phyloP scores from a whole-genome alignment of 2,888 invertebrate genomes.

The Danaus chrysippus region DNA sequence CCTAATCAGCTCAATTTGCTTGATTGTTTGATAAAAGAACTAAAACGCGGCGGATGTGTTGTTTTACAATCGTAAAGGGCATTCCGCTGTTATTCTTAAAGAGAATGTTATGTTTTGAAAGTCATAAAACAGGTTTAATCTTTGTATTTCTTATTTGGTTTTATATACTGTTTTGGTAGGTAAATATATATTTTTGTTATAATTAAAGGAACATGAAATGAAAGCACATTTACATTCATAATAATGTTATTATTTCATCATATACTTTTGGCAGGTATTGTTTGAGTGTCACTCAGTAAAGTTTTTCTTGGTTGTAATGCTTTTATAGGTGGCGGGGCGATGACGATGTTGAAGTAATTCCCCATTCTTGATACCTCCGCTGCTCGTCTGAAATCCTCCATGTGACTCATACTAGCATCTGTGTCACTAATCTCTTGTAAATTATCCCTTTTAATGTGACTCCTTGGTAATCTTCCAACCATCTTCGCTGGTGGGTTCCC shows the following conservation, averaged over 20 bases:
- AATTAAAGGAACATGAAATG: neutral
- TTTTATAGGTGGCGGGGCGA: slow-evolving; percentile 70
- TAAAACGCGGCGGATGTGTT: slow-evolving; percentile 20
- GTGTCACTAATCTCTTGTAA: slow-evolving; percentile 42
- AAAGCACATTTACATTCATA: neutral
- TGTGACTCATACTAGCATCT: slow-evolving; percentile 40
- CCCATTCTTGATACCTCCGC: slow-evolving; percentile 68
- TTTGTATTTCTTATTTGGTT: neutral
- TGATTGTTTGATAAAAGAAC: slow-evolving; percentile 32
- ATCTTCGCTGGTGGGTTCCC: slow-evolving; percentile 30
- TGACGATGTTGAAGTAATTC: slow-evolving; percentile 73
- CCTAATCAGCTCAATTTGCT: slow-evolving; percentile 20
- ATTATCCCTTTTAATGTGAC: slow-evolving; percentile 47
- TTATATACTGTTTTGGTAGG: slow-evolving; percentile 13
- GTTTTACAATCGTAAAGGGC: slow-evolving; percentile 27
- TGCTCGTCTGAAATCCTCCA: slow-evolving; percentile 50
- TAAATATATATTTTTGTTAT: neutral
- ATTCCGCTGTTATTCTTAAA: slow-evolving; percentile 12
- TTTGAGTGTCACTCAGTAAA: slow-evolving; percentile 46
- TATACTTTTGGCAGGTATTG: slow-evolving; percentile 43
- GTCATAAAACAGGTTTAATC: slow-evolving; percentile 5
- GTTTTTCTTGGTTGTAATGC: slow-evolving; percentile 64
- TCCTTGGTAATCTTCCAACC: slow-evolving; percentile 29
- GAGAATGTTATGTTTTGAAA: neutral
- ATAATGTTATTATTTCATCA: slow-evolving; percentile 22